Conservation (phyloP, 2,113 vertebrate species). For the Aviceda subcristata region DNA sequence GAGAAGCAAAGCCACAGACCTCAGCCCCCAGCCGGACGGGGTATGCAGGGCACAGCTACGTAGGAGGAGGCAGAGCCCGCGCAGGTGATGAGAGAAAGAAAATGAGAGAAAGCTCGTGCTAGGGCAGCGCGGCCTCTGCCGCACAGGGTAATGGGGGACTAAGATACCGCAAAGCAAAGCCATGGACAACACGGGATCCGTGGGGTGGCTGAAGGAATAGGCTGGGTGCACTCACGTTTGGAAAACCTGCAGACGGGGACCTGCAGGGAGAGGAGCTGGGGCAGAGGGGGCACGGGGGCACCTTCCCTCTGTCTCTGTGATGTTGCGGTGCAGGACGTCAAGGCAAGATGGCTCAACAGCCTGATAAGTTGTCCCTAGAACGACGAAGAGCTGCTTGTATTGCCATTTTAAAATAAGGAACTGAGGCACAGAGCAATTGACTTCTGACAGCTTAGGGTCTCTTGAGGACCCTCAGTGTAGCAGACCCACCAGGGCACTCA, state of each 20-base stretch:
- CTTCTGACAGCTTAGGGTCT: background rate
- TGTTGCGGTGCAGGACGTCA: accelerated
- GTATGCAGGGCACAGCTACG: background rate
- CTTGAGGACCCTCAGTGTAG: background rate
- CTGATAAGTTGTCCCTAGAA: background rate
- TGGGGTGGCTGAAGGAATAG: background rate
- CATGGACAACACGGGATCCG: accelerated
- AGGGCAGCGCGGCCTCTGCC: background rate
- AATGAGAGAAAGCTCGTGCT: background rate
- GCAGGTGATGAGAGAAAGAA: background rate
- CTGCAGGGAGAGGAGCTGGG: background rate
- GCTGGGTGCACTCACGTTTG: background rate
- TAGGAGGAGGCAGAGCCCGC: background rate
- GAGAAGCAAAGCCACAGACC: background rate
- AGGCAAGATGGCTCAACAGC: background rate
- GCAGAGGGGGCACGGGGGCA: background rate
- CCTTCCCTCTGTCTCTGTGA: background rate
- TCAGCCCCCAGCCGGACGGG: background rate
- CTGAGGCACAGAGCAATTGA: background rate
- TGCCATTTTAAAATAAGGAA: background rate
- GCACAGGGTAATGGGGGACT: background rate
- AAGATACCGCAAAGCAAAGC: background rate
- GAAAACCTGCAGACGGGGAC: background rate
- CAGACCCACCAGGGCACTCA: background rate
- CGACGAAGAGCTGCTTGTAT: background rate